These are phyloP conservation scores for Eira barbara DNA, from an alignment of 2,113 vertebrate species.

Conservation along the genomic window DNA sequence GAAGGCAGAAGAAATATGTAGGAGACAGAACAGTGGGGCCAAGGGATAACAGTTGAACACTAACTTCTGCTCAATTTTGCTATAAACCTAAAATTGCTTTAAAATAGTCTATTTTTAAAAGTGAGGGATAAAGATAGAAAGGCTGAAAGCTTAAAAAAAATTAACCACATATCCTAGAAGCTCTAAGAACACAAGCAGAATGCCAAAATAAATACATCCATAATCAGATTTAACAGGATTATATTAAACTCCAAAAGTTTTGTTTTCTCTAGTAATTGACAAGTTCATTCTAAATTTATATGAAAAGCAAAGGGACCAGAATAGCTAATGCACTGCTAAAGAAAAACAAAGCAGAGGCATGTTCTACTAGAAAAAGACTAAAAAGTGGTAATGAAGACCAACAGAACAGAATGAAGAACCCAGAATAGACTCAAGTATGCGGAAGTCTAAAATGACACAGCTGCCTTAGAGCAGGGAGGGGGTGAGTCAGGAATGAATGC, in stretches of 20 bases:
- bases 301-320: not conserved
- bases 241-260: not conserved
- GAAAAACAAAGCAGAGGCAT: not conserved
- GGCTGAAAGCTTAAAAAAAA: not conserved
- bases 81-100: not conserved
- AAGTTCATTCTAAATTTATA: not conserved
- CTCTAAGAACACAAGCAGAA: not conserved
- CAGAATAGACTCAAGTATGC: not conserved
- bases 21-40: not conserved
- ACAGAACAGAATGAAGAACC: not conserved
- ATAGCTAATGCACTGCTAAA: not conserved
- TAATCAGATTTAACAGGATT: not conserved
- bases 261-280: not conserved
- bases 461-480: not conserved
- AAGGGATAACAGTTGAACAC: not conserved
- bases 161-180: not conserved
- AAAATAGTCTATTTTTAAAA: not conserved
- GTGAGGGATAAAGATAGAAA: not conserved
- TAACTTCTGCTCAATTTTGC: not conserved
- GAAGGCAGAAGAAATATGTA: not conserved
- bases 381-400: not conserved
- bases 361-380: not conserved
- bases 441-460: not conserved
- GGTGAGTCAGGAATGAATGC: not conserved
- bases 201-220: not conserved